phyloP scores from a whole-genome alignment of 2,888 invertebrate species.

The Heliconius cydno region DNA sequence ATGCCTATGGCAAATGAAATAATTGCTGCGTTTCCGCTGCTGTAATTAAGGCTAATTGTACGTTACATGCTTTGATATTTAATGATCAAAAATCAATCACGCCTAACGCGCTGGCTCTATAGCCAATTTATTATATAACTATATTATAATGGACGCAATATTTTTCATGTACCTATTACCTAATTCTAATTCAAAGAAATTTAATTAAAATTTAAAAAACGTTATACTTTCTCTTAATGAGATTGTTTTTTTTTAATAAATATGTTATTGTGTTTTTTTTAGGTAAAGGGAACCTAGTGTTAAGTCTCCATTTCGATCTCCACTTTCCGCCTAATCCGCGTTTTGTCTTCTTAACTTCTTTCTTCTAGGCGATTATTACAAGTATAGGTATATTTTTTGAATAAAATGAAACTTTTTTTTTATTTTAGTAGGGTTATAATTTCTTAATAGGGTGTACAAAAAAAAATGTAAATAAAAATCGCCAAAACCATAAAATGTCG shows the following conservation, averaged over 20 bases:
- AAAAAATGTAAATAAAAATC: background rate
- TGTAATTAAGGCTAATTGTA: constrained; percentile 44
- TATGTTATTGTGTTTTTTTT: background rate
- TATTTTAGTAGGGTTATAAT: too few relatives aligned
- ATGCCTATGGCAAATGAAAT: constrained; percentile 24
- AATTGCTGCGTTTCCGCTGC: constrained; percentile 36
- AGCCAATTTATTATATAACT: constrained; percentile 24
- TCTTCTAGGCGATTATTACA: too few relatives aligned
- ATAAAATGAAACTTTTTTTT: too few relatives aligned
- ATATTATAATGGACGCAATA: constrained; percentile 16
- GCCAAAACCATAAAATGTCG: background rate
- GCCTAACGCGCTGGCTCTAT: constrained; percentile 14
- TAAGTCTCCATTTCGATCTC: background rate
- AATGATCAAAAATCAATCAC: constrained; percentile 37
- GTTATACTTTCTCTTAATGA: background rate
- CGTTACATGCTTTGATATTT: constrained; percentile 34
- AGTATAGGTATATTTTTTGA: too few relatives aligned
- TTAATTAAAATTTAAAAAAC: background rate
- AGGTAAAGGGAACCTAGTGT: background rate
- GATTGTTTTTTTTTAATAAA: background rate
- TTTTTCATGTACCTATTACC: constrained; percentile 11
- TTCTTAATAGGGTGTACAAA: too few relatives aligned
- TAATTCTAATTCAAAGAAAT: constrained; percentile 13
- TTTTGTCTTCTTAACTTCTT: background rate
- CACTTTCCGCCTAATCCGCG: background rate